Evolutionary conservation across 1,140 invertebrate species (phyloP), one percentile per base, ranked within the genome.

Genomic region (Cryptotermes secundus): DNA sequence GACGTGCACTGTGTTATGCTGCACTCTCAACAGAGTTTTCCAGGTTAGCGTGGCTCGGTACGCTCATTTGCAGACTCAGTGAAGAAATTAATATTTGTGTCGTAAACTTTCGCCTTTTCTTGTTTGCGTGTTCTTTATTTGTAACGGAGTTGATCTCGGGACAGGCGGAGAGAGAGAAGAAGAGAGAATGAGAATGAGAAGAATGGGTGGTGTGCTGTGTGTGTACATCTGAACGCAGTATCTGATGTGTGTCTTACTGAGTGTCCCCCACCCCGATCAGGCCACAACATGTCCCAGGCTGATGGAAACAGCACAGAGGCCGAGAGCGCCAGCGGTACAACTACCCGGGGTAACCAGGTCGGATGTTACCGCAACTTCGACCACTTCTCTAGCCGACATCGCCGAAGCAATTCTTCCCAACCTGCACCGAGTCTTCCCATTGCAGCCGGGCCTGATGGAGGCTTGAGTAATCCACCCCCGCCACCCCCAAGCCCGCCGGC

Each of bases 271-370:
- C 83, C n/a, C n/a, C n/a, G n/a, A n/a, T n/a, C 80, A 96, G 96
- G 96, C 92, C 96, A 97, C 92, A 96, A 97, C 92, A 93, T 96
- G 93, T 96, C 96, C 87, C 95, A 96, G 90, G 95, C 93, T 86
- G 96, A 97, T 89, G 95, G 94, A 85, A 96, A 95, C 91, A 97
- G 96, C 89, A 93, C 96, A 83, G 95, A 96, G 87, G 96, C 95
- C 83, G 96, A 97, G 86, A 93, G 93, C 80, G 91, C 84, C 3
- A 84, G 93, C 86, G 91, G 93, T 81, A 93, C 95, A 10, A 92
- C 94, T 87, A 95, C 94, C 22, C 95, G 94, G 22, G 45, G 9
- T 0, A 31, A 34, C 9, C 59, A 26, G 72, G 92, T 94, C 34
- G 96, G 96, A 82, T 97, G 96, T 90, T 97, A 96, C 90, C 93